Evolutionary conservation across 1,140 invertebrate species (phyloP), one percentile per base, ranked within the genome.

Genomic region (Nymphalis io): DNA sequence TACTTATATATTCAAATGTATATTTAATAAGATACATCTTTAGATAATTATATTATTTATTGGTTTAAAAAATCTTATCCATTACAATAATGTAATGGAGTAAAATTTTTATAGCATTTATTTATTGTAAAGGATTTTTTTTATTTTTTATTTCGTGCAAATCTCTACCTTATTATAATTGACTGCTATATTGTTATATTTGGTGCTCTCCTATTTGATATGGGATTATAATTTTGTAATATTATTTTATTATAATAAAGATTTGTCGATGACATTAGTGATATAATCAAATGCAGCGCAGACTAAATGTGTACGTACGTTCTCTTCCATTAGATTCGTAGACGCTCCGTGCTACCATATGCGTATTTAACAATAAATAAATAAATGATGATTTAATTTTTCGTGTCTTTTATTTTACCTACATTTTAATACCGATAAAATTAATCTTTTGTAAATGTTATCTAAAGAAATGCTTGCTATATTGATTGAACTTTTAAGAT

Each of bases 261-360:
- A 33, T 33, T 33, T 8, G 4, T 2, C 10, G 3, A 33, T 33
- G 27, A 1, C 5, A 6, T 33, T 33, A 33, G 27, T 33, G 10
- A 8, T 46, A 59, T 66, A 57, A 39, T 58, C 75, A 82, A 87
- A 76, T 78, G 83, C 81, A 83, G 63, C 70, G 80, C 80, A 83
- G 85, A 82, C 79, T 77, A 70, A 68, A 78, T 61, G 74, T 82
- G 83, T 87, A 87, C 77, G 83, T 87, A 87, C 77, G 85, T 84
- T 84, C 88, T 87, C 88, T 90, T 90, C 88, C 88, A 90, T 82
- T 90, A 90, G 88, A 75, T 23, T 65, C 60, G 85, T 90, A 90
- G 88, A 82, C 76, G 84, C 85, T 89, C 83, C 84, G 51, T 82
- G 81, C 85, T 86, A 87, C 82, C 82, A 79, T 85, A 83, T 84